Percentiles rank a stretch among this genome's conserved stretches.
These are phyloP conservation scores for Scaptomyza polygonia DNA, from an alignment of 2,888 invertebrate species.

Conservation along the genomic window DNA sequence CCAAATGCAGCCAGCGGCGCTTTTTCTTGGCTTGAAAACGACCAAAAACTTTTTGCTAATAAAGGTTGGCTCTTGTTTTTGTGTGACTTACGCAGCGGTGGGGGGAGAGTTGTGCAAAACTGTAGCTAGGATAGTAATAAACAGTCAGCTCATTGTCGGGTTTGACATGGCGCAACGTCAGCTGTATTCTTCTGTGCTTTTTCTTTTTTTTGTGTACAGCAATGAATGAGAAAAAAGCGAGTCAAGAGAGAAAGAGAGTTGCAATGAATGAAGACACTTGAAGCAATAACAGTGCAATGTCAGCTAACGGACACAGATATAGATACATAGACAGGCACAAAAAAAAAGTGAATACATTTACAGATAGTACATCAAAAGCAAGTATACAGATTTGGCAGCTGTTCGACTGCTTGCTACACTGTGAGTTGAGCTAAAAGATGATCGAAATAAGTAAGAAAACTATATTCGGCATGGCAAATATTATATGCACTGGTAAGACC, in stretches of 20 bases:
- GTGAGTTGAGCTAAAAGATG: neutral
- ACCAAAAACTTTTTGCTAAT: conserved; percentile 68
- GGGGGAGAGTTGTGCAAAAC: neutral
- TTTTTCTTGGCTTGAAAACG: conserved; percentile 59
- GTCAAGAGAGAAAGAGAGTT: conserved; percentile 29
- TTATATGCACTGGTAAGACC: no score
- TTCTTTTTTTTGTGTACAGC: conserved; percentile 30
- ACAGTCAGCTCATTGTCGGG: conserved; percentile 78
- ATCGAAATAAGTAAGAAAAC: no score
- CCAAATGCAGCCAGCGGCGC: conserved; percentile 59
- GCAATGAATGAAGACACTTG: conserved; percentile 72
- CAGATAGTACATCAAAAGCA: conserved; percentile 4
- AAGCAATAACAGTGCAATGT: conserved; percentile 72
- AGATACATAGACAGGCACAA: neutral
- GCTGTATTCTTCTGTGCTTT: conserved; percentile 57
- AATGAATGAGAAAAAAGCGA: conserved; percentile 21
- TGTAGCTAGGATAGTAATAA: conserved; percentile 68
- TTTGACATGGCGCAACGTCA: conserved; percentile 64
- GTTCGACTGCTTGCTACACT: conserved; percentile 15
- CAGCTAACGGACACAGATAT: conserved; percentile 36
- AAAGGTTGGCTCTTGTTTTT: conserved; percentile 74
- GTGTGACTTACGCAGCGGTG: conserved; percentile 27
- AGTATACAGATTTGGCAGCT: neutral
- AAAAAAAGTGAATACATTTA: conserved; percentile 19
- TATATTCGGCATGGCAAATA: no score